Conservation (phyloP, 2,797 vertebrate species). For the Silurus lanzhouensis region DNA sequence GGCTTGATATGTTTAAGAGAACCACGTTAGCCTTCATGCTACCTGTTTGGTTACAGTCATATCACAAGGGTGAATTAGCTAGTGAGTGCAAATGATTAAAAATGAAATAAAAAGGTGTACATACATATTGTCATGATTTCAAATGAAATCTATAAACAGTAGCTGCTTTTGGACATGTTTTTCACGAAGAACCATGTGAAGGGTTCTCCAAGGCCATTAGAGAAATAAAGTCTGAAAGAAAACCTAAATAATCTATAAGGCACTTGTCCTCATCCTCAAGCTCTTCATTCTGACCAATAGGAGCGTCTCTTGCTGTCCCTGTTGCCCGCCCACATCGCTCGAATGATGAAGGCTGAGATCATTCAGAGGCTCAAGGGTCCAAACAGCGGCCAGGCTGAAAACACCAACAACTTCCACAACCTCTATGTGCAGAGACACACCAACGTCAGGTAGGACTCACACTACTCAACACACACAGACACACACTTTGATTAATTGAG, state of each 20-base stretch:
- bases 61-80: not conserved
- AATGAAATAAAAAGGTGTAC: not conserved
- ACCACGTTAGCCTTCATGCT: not conserved
- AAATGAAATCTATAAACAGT: not conserved
- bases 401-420: conserved; percentile 98
- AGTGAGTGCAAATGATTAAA: not conserved
- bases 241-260: not conserved
- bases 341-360: conserved; percentile 98
- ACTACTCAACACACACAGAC: not conserved
- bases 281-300: conserved; percentile 64
- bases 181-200: not conserved
- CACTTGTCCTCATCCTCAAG: not conserved
- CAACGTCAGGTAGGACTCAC: conserved; percentile 85
- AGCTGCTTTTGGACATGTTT: not conserved
- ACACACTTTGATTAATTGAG: conserved; percentile 9
- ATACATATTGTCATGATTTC: not conserved
- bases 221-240: not conserved
- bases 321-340: conserved; percentile 92
- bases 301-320: conserved; percentile 93
- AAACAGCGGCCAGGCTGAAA: conserved; percentile 90
- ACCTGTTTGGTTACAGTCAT: not conserved
- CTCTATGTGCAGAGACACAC: conserved; percentile 98
- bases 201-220: not conserved
- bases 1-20: not conserved
- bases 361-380: conserved; percentile 95